Conservation (phyloP, 2,797 vertebrate genomes). For the Hippopotamyrus pictus region DNA sequence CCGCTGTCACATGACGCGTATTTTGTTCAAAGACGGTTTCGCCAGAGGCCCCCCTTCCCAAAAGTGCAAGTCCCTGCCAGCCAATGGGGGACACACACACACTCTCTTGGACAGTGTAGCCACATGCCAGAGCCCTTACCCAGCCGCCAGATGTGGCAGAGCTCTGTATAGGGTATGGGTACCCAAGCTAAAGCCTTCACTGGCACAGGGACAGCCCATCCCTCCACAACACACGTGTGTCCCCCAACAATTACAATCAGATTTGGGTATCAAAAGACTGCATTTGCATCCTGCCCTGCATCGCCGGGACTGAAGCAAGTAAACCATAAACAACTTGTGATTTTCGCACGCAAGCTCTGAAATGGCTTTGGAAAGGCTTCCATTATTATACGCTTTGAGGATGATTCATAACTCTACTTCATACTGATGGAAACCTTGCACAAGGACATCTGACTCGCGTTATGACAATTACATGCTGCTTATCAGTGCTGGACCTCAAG, state of each 20-base stretch:
- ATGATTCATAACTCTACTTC: conserved; percentile 31
- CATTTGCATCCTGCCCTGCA: neutral
- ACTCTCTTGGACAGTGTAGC: neutral
- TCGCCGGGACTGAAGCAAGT: conserved; percentile 26
- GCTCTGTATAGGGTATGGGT: neutral
- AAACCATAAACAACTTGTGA: conserved; percentile 35
- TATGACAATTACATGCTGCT: neutral
- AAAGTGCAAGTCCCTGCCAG: neutral
- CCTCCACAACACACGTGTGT: neutral
- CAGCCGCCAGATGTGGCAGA: neutral
- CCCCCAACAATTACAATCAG: neutral
- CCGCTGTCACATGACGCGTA: conserved; percentile 35
- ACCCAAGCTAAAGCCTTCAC: neutral
- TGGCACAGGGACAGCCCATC: neutral
- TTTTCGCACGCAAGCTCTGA: conserved; percentile 28
- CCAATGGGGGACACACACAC: neutral
- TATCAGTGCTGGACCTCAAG: neutral
- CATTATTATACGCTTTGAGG: conserved; percentile 17
- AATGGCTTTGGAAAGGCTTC: neutral
- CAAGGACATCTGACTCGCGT: conserved; percentile 21
- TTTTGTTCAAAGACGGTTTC: neutral
- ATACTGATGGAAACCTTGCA: conserved; percentile 28
- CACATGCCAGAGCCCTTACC: neutral
- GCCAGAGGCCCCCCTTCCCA: neutral
- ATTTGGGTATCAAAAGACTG: conserved; percentile 31